A percentile compares a stretch with the other conserved stretches of the same genome.
phyloP scores from a whole-genome alignment of 2,797 vertebrate genomes.

The Florisuga fusca region DNA sequence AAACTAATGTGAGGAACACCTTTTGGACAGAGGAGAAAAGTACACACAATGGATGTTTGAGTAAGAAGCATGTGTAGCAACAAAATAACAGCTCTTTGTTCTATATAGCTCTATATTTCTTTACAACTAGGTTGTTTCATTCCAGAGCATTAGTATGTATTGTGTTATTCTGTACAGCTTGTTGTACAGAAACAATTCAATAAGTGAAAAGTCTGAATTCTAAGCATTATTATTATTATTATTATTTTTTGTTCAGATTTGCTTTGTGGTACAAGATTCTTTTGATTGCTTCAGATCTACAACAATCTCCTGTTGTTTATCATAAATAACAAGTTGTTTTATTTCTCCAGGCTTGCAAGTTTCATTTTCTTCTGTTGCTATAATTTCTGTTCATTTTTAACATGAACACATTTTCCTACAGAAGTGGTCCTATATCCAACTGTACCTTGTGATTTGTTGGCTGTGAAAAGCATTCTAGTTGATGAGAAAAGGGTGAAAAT shows the following conservation, averaged over 20 bases:
- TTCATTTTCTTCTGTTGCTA: constrained; percentile 69
- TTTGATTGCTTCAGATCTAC: constrained; percentile 65
- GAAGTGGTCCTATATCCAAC: constrained; percentile 46
- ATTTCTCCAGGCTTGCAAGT: constrained; percentile 54
- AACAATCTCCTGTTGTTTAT: constrained; percentile 68
- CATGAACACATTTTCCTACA: constrained; percentile 59
- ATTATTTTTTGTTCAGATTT: constrained; percentile 47
- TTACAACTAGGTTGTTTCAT: constrained; percentile 55
- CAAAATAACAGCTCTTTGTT: constrained; percentile 40
- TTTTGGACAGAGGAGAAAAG: constrained; percentile 39
- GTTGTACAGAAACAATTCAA: constrained; percentile 73
- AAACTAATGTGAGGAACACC: constrained; percentile 10
- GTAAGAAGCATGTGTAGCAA: constrained; percentile 3
- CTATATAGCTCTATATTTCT: constrained; percentile 29
- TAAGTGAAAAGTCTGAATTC: constrained; percentile 70
- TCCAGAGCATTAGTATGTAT: constrained; percentile 61
- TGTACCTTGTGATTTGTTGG: constrained; percentile 61
- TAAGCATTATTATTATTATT: constrained; percentile 73
- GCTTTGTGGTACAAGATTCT: constrained; percentile 52
- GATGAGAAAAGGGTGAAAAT: constrained; percentile 66
- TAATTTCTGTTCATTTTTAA: constrained; percentile 68
- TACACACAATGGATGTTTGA: constrained; percentile 33
- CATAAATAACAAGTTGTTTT: constrained; percentile 71
- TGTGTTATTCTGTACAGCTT: constrained; percentile 64
- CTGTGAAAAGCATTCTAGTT: constrained; percentile 58